A percentile compares a stretch with the other conserved stretches of the same genome.
phyloP scores from a whole-genome alignment of 2,797 vertebrate genomes.

The Macropodus opercularis region DNA sequence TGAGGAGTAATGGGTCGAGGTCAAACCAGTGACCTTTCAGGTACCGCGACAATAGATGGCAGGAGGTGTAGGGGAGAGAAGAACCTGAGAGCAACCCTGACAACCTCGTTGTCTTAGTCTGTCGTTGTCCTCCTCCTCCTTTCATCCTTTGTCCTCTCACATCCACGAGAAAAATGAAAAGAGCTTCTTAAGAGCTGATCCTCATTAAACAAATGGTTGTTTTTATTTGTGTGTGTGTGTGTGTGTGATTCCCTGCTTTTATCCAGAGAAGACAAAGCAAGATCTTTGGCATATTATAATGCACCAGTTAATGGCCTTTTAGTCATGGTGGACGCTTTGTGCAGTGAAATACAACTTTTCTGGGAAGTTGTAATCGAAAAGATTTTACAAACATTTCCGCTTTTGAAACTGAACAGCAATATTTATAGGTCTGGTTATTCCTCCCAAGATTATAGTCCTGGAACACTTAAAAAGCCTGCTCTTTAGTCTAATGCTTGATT shows the following conservation, averaged over 20 bases:
- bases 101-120: constrained; percentile 11
- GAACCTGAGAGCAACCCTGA: background rate
- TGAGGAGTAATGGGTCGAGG: constrained; percentile 20
- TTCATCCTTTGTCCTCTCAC: constrained; percentile 2
- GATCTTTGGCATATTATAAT: constrained; percentile 27
- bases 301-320: constrained; percentile 46
- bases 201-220: constrained; percentile 28
- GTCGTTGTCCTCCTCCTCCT: background rate
- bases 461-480: background rate
- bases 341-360: constrained; percentile 14
- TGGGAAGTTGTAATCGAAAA: constrained; percentile 19
- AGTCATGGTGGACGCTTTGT: constrained; percentile 6
- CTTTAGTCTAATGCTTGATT: background rate
- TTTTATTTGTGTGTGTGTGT: too few species aligned
- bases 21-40: constrained; percentile 47
- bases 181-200: constrained; percentile 14
- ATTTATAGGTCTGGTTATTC: background rate
- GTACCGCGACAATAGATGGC: constrained; percentile 45
- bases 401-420: background rate
- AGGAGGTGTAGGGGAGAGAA: constrained; percentile 51
- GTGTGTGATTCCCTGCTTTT: constrained; percentile 31
- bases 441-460: fast-evolving
- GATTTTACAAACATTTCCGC: background rate
- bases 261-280: constrained; percentile 33
- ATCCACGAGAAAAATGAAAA: constrained; percentile 8